Evolutionary conservation across 2,888 invertebrate genomes (phyloP), one percentile per base, ranked within the genome.

Genomic region (Eupithecia exiguata): DNA sequence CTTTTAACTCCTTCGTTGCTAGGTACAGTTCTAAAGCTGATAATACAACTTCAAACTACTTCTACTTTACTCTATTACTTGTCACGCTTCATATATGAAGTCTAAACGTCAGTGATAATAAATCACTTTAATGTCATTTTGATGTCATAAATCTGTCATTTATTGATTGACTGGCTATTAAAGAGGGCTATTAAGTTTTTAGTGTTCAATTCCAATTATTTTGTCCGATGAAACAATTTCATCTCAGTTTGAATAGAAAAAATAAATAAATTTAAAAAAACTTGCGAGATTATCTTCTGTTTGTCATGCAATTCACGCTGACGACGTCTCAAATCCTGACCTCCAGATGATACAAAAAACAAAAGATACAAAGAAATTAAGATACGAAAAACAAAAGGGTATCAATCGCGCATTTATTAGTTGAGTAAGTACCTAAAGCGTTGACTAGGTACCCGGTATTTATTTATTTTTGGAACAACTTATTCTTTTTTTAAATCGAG

Each of bases 71-170:
- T 68, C 30, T 61, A 72, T 77, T 73, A 72, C 77, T 77, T 76
- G 79, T 79, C 79, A 78, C 80, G 79, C 77, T 76, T 77, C 77
- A 77, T 77, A 77, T 77, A 74, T 74, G 79, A 76, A 74, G 70
- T 74, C 75, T 74, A 74, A 66, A 74, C 62, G 75, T 74, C 74
- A 76, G 63, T 72, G 38, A 75, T 75, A 70, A 75, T 75, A 70
- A 68, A 71, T 71, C 77, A 78, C 71, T 74, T 74, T 68, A 74
- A 72, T 79, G 76, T 73, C 73, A 76, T 76, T 73, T 73, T 69
- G 68, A 49, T 49, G 68, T 73, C 73, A 76, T 76, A 76, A 76
- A 76, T 74, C 73, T 73, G 73, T 73, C 76, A 76, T 65, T 69
- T 73, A 76, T 73, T 76, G 76, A 76, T 76, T 74, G 73, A 73